Conservation (phyloP, 1,140 invertebrate species). For the Drosophila carrolli region DNA sequence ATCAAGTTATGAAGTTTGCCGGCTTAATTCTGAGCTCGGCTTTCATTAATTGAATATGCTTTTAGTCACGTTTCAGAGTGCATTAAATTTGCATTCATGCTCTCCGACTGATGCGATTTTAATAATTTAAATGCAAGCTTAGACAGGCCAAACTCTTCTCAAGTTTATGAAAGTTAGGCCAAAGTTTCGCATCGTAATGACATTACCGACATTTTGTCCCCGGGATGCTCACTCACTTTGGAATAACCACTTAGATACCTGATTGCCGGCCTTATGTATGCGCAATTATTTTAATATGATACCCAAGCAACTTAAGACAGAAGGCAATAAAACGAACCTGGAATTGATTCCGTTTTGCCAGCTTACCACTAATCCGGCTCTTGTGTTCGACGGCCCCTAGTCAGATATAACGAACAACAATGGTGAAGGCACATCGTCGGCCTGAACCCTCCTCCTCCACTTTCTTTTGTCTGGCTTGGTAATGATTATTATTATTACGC, state of each 20-base stretch:
- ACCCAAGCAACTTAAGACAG: neutral
- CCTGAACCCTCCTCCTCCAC: neutral
- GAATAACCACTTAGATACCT: slow-evolving; percentile 1
- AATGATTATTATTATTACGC: slow-evolving; percentile 69
- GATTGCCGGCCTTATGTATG: slow-evolving; percentile 21
- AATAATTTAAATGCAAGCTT: slow-evolving; percentile 27
- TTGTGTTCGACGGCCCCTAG: neutral
- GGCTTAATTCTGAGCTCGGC: neutral
- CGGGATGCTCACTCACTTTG: neutral
- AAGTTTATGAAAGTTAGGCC: slow-evolving; percentile 8
- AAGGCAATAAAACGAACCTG: neutral
- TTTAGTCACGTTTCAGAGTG: slow-evolving; percentile 36
- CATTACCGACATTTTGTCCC: slow-evolving; percentile 14
- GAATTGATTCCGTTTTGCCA: slow-evolving; percentile 4
- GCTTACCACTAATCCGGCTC: slow-evolving; percentile 24
- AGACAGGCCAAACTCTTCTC: slow-evolving; percentile 5
- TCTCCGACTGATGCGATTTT: slow-evolving; percentile 6
- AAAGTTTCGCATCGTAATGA: slow-evolving; percentile 27
- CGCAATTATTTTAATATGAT: slow-evolving; percentile 24
- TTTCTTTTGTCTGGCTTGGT: slow-evolving; percentile 3
- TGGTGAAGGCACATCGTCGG: neutral
- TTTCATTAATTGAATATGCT: slow-evolving; percentile 35
- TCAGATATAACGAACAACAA: slow-evolving; percentile 11
- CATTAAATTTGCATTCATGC: slow-evolving; percentile 20
- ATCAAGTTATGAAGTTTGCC: slow-evolving; percentile 27